phyloP scores from a whole-genome alignment of 2,888 invertebrate species.

The Sipha maydis region DNA sequence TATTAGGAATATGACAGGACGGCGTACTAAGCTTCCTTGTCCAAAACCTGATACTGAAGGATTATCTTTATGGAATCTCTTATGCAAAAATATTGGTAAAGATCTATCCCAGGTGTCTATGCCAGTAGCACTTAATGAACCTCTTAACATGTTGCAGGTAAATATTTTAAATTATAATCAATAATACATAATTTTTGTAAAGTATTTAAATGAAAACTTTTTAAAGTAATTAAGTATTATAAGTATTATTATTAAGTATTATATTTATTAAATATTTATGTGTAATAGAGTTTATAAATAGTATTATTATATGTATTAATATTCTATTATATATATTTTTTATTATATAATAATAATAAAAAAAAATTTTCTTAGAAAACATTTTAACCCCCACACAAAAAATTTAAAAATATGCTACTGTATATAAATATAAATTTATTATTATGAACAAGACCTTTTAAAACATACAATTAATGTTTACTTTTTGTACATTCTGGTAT shows the following conservation, averaged over 20 bases:
- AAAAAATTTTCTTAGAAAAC: no score
- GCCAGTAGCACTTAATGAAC: constrained; percentile 88
- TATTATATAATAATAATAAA: no score
- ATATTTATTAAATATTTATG: background rate
- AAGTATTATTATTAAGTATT: background rate
- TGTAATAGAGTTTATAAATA: no score
- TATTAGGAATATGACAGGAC: constrained; percentile 68
- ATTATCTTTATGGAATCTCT: constrained; percentile 81
- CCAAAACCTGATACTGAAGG: constrained; percentile 80
- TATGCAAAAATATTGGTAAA: constrained; percentile 85
- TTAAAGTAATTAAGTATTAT: background rate
- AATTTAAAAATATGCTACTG: no score
- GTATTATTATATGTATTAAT: no score
- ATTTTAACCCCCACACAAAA: no score
- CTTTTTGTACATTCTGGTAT: no score
- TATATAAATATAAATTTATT: no score
- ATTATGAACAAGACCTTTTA: no score
- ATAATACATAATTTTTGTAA: background rate
- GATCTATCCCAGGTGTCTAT: constrained; percentile 86
- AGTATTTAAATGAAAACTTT: background rate
- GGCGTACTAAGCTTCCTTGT: constrained; percentile 77
- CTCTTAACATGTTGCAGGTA: constrained; percentile 82
- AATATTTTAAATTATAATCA: constrained; percentile 11
- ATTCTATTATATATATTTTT: no score
- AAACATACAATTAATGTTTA: no score